phyloP scores from a whole-genome alignment of 2,888 invertebrate species.

The Selenia dentaria region DNA sequence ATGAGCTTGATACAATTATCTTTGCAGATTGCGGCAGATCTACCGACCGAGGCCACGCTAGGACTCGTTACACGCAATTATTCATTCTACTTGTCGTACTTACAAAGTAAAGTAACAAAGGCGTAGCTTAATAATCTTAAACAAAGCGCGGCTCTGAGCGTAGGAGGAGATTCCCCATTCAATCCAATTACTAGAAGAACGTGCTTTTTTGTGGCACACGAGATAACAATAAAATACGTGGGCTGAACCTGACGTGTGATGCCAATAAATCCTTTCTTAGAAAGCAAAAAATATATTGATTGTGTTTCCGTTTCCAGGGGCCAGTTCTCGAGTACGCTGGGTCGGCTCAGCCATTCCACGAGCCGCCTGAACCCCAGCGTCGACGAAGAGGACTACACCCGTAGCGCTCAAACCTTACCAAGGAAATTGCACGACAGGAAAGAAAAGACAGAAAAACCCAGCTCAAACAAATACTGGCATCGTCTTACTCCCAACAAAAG shows the following conservation, averaged over 20 bases:
- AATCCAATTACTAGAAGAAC: conserved; percentile 69
- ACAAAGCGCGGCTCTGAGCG: conserved; percentile 68
- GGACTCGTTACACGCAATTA: conserved; percentile 30
- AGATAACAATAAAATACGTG: conserved; percentile 70
- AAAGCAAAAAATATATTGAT: conserved; percentile 38
- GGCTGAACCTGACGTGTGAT: conserved; percentile 55
- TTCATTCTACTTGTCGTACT: conserved; percentile 31
- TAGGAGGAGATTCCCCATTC: conserved; percentile 73
- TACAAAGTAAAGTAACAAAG: conserved; percentile 35
- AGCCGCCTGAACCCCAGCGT: conserved; percentile 86
- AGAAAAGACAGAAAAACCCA: conserved; percentile 74
- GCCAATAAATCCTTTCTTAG: conserved; percentile 49
- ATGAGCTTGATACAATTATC: conserved; percentile 61
- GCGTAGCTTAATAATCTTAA: conserved; percentile 51
- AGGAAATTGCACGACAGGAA: conserved; percentile 85
- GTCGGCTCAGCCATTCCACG: conserved; percentile 93
- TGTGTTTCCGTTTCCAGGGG: conserved; percentile 83
- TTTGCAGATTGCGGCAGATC: conserved; percentile 48
- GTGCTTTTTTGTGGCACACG: conserved; percentile 66
- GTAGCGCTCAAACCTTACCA: conserved; percentile 91
- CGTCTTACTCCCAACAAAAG: conserved; percentile 81
- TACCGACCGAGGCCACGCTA: conserved; percentile 27
- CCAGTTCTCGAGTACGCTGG: conserved; percentile 90
- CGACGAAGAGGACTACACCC: conserved; percentile 79
- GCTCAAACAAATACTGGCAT: conserved; percentile 75